These are phyloP conservation scores for Cotesia chilonis DNA, from an alignment of 1,140 invertebrate genomes.

Conservation along the genomic window DNA sequence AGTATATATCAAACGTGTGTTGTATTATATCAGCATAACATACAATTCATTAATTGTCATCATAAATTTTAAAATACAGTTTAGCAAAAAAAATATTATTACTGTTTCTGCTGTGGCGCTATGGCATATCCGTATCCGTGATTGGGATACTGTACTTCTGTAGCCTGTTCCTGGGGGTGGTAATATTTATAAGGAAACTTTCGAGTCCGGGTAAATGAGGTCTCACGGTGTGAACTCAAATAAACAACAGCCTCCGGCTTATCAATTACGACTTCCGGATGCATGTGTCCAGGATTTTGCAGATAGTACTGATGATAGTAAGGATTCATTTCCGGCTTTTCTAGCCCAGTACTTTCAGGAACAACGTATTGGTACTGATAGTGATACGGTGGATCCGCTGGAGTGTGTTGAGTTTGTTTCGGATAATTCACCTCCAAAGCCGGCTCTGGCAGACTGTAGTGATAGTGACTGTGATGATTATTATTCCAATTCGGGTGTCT, in stretches of 20 bases:
- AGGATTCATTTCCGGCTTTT: constrained; percentile 27
- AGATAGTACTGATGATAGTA: constrained; percentile 27
- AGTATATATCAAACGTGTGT: constrained; percentile 16
- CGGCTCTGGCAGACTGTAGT: not conserved
- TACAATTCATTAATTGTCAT: constrained; percentile 25
- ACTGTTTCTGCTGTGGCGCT: constrained; percentile 26
- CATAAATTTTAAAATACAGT: constrained; percentile 27
- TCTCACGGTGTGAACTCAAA: constrained; percentile 45
- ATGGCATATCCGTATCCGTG: constrained; percentile 38
- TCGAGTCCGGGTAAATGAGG: constrained; percentile 42
- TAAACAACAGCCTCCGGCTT: constrained; percentile 48
- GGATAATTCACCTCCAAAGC: constrained; percentile 14
- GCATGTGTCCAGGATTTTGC: not conserved
- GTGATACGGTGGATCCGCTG: not conserved
- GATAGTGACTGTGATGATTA: too few relatives aligned
- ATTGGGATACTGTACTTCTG: constrained; percentile 31
- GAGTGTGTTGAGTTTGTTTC: constrained; percentile 38
- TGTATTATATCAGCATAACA: not conserved
- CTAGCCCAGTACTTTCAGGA: constrained; percentile 1
- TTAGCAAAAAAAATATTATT: constrained; percentile 17
- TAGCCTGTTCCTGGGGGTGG: constrained; percentile 36
- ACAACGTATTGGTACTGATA: constrained; percentile 24
- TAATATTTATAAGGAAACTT: constrained; percentile 51
- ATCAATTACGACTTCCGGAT: constrained; percentile 16
- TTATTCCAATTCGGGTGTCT: too few relatives aligned